These are phyloP conservation scores for Lycorma delicatula DNA, from an alignment of 1,140 invertebrate species.

Conservation along the genomic window DNA sequence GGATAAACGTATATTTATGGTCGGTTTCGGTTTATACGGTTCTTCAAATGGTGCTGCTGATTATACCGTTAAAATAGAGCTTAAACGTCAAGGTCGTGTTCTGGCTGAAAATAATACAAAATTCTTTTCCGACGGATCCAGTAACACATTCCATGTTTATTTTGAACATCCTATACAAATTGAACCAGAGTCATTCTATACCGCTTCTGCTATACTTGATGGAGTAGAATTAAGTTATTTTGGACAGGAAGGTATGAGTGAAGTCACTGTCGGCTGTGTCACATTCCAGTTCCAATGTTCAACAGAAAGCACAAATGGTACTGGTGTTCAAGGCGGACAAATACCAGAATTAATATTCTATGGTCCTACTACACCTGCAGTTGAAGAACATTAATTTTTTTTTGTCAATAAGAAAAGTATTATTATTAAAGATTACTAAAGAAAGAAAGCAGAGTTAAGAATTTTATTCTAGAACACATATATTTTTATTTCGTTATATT, in stretches of 20 bases:
- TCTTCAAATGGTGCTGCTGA: slow-evolving; percentile 86
- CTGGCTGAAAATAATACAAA: slow-evolving; percentile 83
- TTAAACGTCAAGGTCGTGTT: slow-evolving; percentile 74
- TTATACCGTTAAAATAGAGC: slow-evolving; percentile 83
- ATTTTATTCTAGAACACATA: no score
- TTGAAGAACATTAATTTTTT: slow-evolving; percentile 39
- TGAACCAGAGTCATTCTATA: slow-evolving; percentile 84
- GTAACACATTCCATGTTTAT: slow-evolving; percentile 88
- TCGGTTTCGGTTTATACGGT: slow-evolving; percentile 86
- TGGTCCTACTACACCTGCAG: slow-evolving; percentile 49
- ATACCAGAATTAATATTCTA: slow-evolving; percentile 92
- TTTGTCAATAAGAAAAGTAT: no score
- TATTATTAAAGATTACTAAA: no score
- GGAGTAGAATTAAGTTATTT: slow-evolving; percentile 89
- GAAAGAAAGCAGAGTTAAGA: no score
- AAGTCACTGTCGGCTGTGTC: slow-evolving; percentile 78
- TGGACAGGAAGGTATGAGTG: slow-evolving; percentile 89
- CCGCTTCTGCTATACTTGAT: slow-evolving; percentile 80
- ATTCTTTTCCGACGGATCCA: slow-evolving; percentile 89
- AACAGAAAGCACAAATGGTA: slow-evolving; percentile 88
- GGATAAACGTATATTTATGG: slow-evolving; percentile 84
- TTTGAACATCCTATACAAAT: slow-evolving; percentile 89
- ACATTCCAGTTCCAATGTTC: slow-evolving; percentile 92
- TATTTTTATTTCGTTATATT: no score
- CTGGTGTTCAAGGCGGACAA: slow-evolving; percentile 87